Conservation (phyloP, 2,888 invertebrate species). For the Cantharis flavilabris region DNA sequence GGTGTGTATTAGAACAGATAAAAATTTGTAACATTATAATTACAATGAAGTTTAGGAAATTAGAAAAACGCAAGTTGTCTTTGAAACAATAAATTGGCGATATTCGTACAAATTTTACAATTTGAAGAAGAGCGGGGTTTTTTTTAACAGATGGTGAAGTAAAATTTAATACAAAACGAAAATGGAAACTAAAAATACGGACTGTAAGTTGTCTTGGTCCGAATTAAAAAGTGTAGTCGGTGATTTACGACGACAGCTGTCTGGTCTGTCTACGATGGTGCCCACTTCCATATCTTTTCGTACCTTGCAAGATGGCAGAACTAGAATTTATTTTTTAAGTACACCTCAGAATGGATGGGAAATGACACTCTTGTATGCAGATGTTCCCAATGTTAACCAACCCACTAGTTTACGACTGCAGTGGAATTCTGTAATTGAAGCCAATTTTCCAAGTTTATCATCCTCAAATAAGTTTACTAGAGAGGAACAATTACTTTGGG, state of each 20-base stretch:
- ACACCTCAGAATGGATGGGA: conserved; percentile 89
- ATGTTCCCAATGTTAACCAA: conserved; percentile 70
- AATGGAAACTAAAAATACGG: conserved; percentile 26
- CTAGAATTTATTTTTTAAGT: conserved; percentile 87
- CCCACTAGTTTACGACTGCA: conserved; percentile 62
- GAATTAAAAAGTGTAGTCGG: conserved; percentile 80
- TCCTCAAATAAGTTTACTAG: conserved; percentile 68
- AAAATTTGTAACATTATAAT: neutral
- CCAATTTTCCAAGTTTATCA: conserved; percentile 69
- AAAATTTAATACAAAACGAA: neutral
- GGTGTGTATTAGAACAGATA: neutral
- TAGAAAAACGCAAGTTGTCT: neutral
- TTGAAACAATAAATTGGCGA: neutral
- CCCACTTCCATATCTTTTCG: conserved; percentile 84
- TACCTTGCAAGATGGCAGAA: conserved; percentile 76
- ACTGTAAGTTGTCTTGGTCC: conserved; percentile 67
- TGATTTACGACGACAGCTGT: conserved; percentile 78
- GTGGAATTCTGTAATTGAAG: conserved; percentile 84
- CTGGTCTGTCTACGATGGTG: conserved; percentile 78
- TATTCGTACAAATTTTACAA: neutral
- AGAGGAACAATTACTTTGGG: conserved; percentile 90
- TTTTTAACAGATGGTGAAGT: neutral
- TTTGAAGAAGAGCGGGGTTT: neutral
- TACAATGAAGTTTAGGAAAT: conserved; percentile 3
- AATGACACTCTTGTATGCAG: conserved; percentile 84